These are phyloP conservation scores for Phania funesta DNA, from an alignment of 2,888 invertebrate genomes.

Conservation along the genomic window DNA sequence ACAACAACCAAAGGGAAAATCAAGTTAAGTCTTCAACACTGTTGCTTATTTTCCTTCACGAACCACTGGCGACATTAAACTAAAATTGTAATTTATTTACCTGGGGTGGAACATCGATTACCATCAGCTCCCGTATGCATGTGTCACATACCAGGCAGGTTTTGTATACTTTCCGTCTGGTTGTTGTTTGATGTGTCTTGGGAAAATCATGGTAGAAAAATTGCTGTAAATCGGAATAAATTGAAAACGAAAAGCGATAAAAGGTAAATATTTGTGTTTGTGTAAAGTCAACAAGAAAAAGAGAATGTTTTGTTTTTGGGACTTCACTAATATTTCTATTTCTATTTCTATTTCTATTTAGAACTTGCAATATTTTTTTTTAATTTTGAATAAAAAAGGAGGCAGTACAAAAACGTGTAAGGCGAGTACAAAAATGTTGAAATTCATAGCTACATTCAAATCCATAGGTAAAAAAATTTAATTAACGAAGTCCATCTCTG, in stretches of 20 bases:
- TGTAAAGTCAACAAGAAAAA: background rate
- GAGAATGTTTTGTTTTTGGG: too few relatives aligned
- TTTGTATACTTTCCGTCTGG: constrained; percentile 79
- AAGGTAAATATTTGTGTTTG: background rate
- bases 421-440: too few relatives aligned
- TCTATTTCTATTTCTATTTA: too few relatives aligned
- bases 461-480: too few relatives aligned
- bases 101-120: constrained; percentile 81
- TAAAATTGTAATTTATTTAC: constrained; percentile 71
- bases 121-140: constrained; percentile 81
- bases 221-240: constrained; percentile 75
- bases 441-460: too few relatives aligned
- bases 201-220: constrained; percentile 81
- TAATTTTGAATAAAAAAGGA: too few relatives aligned
- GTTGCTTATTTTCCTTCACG: background rate
- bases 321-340: too few relatives aligned
- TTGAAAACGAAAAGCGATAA: background rate
- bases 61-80: background rate
- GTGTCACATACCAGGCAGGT: constrained; percentile 81
- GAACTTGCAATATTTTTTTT: too few relatives aligned
- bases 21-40: too few relatives aligned
- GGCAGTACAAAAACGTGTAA: too few relatives aligned
- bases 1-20: too few relatives aligned
- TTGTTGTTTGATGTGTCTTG: constrained; percentile 79
- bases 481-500: too few relatives aligned